Evolutionary conservation across 92 coral and sea anemone species (phyloP), one percentile per base, ranked within the genome.

Genomic region (Pocillopora grandis): DNA sequence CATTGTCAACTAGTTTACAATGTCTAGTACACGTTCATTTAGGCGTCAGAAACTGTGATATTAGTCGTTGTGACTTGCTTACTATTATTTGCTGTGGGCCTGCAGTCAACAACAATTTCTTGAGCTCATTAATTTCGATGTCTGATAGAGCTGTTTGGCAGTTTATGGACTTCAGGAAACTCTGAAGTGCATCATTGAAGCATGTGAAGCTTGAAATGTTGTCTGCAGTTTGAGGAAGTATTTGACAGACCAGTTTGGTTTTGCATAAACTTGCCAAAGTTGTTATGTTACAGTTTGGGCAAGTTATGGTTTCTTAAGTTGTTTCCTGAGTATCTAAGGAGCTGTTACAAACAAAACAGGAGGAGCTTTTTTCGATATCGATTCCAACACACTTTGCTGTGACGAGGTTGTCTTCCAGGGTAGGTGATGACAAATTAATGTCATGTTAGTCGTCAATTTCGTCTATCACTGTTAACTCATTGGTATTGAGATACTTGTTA

Each of bases 361-460:
- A 66, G 64, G 62, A 33, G 52, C 67, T 68, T 77, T 76, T n/a
- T 58, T 85, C 66, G 70, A 85, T 67, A 72, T 77, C 77, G 2
- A 66, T 65, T 55, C 88, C 83, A 49, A 85, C 64, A 70, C 76
- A 35, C 59, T 85, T 73, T 21, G 35, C 88, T 27, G 35, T 76
- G 69, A 78, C 60, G 66, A 77, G 33, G 77, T 78, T 81, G 78
- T 87, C 91, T 52, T 79, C 63, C 48, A 76, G 8, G 55, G 85
- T 74, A 31, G 86, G 83, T 15, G 82, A 56, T 17, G 75, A 33
- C 52, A 90, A 15, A 80, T 90, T 76, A 35, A 87, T 90, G 70
- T 77, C n/a, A n/a, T n/a, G n/a, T n/a, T n/a, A n/a, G n/a, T n/a
- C 90, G 35, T 83, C 86, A 62, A 87, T 90, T 84, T 90, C 89